Percentiles rank a stretch among this genome's conserved stretches.
Conservation (phyloP, 2,888 invertebrate genomes). For the Catocala sponsa region DNA sequence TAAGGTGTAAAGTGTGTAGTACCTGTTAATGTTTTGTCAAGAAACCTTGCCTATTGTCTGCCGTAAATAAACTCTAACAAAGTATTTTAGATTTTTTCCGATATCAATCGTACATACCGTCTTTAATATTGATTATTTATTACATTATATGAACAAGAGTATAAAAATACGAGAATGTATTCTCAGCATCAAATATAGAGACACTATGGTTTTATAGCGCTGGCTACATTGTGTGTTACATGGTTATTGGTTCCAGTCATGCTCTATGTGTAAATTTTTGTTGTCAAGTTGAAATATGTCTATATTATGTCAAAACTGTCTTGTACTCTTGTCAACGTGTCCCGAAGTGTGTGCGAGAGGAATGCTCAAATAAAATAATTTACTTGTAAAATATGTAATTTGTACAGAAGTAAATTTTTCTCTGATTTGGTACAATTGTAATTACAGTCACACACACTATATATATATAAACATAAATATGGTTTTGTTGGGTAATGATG, state of each 20-base stretch:
- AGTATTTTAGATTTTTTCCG: no score
- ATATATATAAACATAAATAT: conserved; percentile 64
- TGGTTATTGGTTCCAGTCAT: not conserved
- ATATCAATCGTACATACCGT: no score
- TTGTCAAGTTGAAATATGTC: conserved; percentile 11
- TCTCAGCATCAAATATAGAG: no score
- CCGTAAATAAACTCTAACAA: no score
- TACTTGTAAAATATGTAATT: conserved; percentile 54
- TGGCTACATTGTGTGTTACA: no score
- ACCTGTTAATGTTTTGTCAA: no score
- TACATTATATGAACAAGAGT: no score
- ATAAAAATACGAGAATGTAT: no score
- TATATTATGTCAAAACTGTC: conserved; percentile 45
- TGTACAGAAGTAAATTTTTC: conserved; percentile 33
- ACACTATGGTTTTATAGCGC: no score
- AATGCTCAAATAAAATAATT: conserved; percentile 36
- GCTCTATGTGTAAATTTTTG: not conserved
- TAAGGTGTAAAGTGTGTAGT: no score
- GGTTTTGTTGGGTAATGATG: conserved; percentile 91
- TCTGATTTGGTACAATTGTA: conserved; percentile 27
- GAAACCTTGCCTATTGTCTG: no score
- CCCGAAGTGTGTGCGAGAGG: conserved; percentile 54
- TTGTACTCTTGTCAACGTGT: conserved; percentile 39
- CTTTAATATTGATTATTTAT: no score
- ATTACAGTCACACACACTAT: conserved; percentile 18